phyloP scores from a whole-genome alignment of 1,140 invertebrate species.

The Laupala kohalensis region DNA sequence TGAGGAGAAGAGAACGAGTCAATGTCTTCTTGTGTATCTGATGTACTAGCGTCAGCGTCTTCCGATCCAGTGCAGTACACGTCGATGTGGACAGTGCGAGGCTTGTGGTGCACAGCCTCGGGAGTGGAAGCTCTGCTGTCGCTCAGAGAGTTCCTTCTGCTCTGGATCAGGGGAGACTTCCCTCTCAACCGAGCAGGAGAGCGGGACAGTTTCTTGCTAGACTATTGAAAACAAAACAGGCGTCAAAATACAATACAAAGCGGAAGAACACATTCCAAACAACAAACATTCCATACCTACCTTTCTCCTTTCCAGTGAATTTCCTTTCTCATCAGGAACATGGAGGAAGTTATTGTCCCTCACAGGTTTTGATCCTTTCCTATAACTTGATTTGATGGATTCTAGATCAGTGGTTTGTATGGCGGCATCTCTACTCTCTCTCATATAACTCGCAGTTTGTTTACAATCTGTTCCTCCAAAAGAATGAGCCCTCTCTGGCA shows the following conservation, averaged over 20 bases:
- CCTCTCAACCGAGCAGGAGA: conserved; percentile 20
- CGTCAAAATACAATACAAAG: not conserved
- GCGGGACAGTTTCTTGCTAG: conserved; percentile 15
- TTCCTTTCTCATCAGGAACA: not conserved
- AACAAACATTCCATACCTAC: not conserved
- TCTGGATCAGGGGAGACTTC: conserved; percentile 17
- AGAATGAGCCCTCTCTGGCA: conserved; percentile 22
- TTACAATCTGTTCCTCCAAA: not conserved
- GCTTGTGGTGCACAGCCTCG: conserved; percentile 30
- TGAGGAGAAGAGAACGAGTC: conserved; percentile 39
- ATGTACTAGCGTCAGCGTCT: conserved; percentile 30
- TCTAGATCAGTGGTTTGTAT: conserved; percentile 32
- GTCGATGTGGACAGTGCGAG: conserved; percentile 60
- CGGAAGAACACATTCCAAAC: not conserved
- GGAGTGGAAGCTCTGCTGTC: conserved; percentile 17
- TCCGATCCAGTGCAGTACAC: conserved; percentile 61
- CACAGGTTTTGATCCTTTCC: not conserved
- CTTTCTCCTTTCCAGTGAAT: not conserved
- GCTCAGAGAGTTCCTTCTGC: not conserved
- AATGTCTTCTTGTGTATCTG: conserved; percentile 21
- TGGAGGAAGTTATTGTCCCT: not conserved
- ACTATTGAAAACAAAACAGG: conserved; percentile 19
- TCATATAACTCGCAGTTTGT: conserved; percentile 18
- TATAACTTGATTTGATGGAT: not conserved
- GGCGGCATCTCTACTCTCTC: conserved; percentile 25